Conservation (phyloP, 2,888 invertebrate species). For the Lucinisca nassula region DNA sequence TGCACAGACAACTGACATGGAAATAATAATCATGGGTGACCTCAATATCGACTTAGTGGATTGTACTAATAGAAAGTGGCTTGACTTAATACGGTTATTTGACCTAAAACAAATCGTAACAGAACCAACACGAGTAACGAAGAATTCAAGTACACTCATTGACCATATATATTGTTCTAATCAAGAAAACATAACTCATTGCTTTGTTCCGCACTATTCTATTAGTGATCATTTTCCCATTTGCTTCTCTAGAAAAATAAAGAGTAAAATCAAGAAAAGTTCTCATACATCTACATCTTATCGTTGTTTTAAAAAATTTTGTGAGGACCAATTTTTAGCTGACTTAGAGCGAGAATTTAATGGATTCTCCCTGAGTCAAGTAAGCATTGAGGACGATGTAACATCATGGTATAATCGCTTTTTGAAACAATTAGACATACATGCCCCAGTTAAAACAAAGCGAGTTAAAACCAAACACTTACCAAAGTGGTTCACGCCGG, state of each 20-base stretch:
- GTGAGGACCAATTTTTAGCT: not conserved
- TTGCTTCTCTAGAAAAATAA: not conserved
- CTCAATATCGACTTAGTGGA: too few species aligned
- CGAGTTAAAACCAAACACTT: not conserved
- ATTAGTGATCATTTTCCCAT: slow-evolving; percentile 1
- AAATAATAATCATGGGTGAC: too few species aligned
- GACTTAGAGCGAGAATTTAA: not conserved
- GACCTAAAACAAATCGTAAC: not conserved
- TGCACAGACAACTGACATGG: too few species aligned
- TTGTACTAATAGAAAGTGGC: too few species aligned
- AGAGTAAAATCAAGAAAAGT: not conserved
- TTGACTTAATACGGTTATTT: too few species aligned
- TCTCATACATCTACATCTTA: not conserved
- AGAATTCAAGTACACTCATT: not conserved
- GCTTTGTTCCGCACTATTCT: not conserved
- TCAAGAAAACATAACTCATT: not conserved
- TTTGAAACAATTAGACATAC: not conserved
- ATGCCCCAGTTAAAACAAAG: not conserved
- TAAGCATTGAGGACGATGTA: not conserved
- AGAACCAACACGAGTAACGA: slow-evolving; percentile 12
- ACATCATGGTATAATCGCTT: not conserved
- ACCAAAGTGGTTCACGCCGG: not conserved
- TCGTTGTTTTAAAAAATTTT: not conserved
- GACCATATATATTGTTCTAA: not conserved
- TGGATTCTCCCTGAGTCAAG: not conserved